Evolutionary conservation across 1,140 invertebrate species (phyloP).

Genomic region (Maconellicoccus hirsutus): DNA sequence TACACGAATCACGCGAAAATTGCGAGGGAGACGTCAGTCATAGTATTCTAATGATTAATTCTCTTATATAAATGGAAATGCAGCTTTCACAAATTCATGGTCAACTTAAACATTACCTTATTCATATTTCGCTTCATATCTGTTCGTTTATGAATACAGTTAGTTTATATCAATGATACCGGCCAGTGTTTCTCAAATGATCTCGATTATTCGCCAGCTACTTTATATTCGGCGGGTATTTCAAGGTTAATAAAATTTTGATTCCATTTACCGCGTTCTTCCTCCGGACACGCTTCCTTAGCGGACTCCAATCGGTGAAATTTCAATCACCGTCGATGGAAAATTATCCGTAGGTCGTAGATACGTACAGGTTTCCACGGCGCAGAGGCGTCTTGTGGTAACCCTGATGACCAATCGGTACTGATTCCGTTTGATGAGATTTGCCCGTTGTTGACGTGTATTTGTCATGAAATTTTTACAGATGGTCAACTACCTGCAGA

Average conservation of each 20-base stretch:
- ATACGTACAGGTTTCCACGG: too few relatives aligned
- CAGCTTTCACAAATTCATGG: slow-evolving; percentile 3
- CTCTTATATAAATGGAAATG: slow-evolving; percentile 2
- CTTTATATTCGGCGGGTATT: too few relatives aligned
- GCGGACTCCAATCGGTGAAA: too few relatives aligned
- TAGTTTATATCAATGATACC: background rate
- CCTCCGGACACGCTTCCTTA: too few relatives aligned
- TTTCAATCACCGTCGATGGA: too few relatives aligned
- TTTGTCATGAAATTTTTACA: background rate
- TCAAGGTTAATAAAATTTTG: too few relatives aligned
- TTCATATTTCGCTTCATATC: background rate
- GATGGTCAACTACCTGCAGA: background rate
- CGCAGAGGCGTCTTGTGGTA: background rate
- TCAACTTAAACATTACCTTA: background rate
- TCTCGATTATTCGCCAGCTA: too few relatives aligned
- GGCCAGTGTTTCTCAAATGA: background rate
- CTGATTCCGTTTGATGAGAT: background rate
- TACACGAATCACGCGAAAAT: slow-evolving; percentile 1
- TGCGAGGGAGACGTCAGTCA: slow-evolving; percentile 6
- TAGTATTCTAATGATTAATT: slow-evolving; percentile 10
- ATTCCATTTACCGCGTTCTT: too few relatives aligned
- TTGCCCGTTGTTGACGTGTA: background rate
- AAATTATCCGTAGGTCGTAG: too few relatives aligned
- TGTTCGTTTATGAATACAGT: background rate
- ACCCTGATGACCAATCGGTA: background rate